phyloP scores from a whole-genome alignment of 2,888 invertebrate genomes.

The Harpalus rufipes region DNA sequence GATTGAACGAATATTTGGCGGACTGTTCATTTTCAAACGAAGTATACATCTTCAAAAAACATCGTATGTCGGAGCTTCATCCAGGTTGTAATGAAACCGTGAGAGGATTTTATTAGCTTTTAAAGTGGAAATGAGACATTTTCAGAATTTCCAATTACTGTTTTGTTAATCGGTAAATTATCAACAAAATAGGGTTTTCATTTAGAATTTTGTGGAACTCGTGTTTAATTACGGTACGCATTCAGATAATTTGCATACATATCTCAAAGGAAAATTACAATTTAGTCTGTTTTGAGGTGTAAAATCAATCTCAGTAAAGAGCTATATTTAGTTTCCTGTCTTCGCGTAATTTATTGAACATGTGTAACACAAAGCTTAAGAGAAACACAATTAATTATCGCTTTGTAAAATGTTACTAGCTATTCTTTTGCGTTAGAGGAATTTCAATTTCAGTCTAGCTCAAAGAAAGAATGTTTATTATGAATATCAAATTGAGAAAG shows the following conservation, averaged over 20 bases:
- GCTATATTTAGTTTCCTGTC: slow-evolving; percentile 9
- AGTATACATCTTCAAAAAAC: neutral
- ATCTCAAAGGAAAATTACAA: slow-evolving; percentile 40
- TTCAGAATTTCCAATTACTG: slow-evolving; percentile 38
- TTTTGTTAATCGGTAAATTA: slow-evolving; percentile 52
- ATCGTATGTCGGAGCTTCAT: slow-evolving; percentile 4
- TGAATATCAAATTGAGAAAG: neutral
- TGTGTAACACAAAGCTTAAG: slow-evolving; percentile 2
- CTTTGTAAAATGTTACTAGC: neutral
- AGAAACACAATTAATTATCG: neutral
- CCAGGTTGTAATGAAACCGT: neutral
- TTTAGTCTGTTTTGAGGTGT: slow-evolving; percentile 43
- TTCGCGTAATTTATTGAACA: slow-evolving; percentile 26
- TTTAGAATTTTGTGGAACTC: slow-evolving; percentile 9
- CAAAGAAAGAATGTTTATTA: neutral
- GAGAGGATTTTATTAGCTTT: slow-evolving; percentile 45
- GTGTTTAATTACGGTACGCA: neutral
- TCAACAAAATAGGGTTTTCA: slow-evolving; percentile 29
- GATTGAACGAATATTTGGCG: too few relatives aligned
- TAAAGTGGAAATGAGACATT: slow-evolving; percentile 10
- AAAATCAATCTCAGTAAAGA: slow-evolving; percentile 20
- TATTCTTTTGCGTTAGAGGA: neutral
- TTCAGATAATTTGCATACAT: slow-evolving; percentile 23
- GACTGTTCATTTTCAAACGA: too few relatives aligned
- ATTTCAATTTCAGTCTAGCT: neutral